Conservation (phyloP, 2,113 vertebrate species). For the Ceratotherium simum region DNA sequence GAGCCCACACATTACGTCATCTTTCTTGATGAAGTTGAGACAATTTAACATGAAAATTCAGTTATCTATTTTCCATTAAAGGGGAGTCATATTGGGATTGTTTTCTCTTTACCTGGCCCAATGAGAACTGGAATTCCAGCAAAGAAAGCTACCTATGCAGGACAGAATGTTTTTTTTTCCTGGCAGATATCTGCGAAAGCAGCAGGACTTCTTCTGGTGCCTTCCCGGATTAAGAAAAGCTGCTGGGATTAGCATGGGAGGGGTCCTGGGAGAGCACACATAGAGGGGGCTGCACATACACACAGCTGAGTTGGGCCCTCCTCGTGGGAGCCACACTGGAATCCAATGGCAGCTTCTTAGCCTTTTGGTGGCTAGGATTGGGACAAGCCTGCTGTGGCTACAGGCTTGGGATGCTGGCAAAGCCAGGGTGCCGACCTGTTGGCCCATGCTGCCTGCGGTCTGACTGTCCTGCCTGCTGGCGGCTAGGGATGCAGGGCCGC, state of each 20-base stretch:
- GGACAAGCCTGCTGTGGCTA: background rate
- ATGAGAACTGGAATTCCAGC: conserved; percentile 31
- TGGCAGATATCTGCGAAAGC: background rate
- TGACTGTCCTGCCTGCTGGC: background rate
- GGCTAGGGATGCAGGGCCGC: background rate
- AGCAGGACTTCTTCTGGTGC: background rate
- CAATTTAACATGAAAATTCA: conserved; percentile 55
- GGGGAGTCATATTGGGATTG: background rate
- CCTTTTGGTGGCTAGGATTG: background rate
- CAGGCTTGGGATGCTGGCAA: background rate
- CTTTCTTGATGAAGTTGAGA: conserved; percentile 17
- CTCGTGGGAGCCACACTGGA: background rate
- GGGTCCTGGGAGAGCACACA: no score
- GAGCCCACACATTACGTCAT: background rate
- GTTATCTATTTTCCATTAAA: background rate
- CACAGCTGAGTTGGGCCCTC: background rate
- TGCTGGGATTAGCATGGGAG: background rate
- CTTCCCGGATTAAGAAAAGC: background rate
- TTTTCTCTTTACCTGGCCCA: background rate
- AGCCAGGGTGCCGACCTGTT: background rate
- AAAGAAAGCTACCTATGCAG: background rate
- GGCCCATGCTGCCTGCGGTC: rapidly evolving
- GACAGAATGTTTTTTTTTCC: background rate
- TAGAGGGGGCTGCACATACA: background rate
- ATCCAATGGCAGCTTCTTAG: background rate